Conservation (phyloP, 2,797 vertebrate genomes). For the Enteromius anoplus region DNA sequence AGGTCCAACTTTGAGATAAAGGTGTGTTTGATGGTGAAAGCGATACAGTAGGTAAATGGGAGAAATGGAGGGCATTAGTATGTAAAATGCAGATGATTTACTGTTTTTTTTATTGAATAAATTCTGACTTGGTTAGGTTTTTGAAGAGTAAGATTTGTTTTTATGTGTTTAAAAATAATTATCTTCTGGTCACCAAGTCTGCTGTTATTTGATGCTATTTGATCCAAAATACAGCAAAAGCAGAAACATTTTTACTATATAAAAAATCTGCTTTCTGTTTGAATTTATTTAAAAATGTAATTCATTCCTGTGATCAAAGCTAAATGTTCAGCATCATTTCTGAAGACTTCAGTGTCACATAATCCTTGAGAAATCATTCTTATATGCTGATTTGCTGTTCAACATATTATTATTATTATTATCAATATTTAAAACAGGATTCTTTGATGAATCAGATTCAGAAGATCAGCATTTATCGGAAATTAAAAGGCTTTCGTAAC, state of each 20-base stretch:
- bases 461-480: no score
- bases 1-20: constrained; percentile 1
- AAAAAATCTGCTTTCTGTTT: neutral
- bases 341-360: neutral
- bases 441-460: no score
- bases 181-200: neutral
- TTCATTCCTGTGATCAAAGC: neutral
- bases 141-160: neutral
- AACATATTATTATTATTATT: neutral
- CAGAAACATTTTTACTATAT: neutral
- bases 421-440: neutral
- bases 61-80: neutral
- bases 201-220: neutral
- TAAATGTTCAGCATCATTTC: neutral
- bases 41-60: constrained; percentile 9
- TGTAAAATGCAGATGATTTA: neutral
- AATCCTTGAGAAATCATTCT: neutral
- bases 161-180: neutral
- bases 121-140: neutral
- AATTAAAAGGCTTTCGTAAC: no score
- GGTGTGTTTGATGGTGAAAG: constrained; percentile 23
- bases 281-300: no score
- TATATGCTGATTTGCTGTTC: neutral
- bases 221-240: neutral
- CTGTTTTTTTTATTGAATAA: neutral